Conservation (phyloP, 2,113 vertebrate species). For the Procavia capensis region DNA sequence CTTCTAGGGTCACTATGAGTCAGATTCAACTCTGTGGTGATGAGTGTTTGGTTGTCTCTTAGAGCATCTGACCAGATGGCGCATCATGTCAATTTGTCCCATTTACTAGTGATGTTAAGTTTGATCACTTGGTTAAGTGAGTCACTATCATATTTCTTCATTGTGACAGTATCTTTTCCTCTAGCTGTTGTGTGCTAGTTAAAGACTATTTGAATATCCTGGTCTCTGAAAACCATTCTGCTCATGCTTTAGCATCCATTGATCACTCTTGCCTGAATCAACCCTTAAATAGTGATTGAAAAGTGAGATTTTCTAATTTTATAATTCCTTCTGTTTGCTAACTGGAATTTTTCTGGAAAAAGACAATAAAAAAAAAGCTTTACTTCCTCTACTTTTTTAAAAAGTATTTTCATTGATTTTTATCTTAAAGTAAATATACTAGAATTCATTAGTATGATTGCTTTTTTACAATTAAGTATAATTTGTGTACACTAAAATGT, state of each 20-base stretch:
- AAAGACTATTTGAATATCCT: not conserved
- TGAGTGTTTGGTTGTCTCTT: not conserved
- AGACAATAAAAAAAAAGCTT: not conserved
- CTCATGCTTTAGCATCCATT: not conserved
- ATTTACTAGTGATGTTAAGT: not conserved
- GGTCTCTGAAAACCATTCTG: not conserved
- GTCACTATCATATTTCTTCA: not conserved
- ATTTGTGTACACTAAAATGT: not conserved
- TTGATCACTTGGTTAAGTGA: not conserved
- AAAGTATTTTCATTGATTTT: not conserved
- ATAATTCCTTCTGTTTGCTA: not conserved
- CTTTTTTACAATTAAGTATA: not conserved
- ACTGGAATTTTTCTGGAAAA: not conserved
- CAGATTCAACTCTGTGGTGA: not conserved
- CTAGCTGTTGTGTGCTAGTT: not conserved
- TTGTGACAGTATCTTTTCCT: not conserved
- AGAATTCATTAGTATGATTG: not conserved
- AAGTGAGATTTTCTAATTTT: not conserved
- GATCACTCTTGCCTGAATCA: not conserved
- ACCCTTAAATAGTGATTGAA: not conserved
- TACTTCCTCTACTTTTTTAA: not conserved
- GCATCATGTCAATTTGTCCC: not conserved
- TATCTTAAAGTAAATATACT: not conserved
- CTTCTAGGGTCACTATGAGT: not conserved
- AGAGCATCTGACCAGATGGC: not conserved